Evolutionary conservation across 2,888 invertebrate species (phyloP).

Genomic region (Scrobipalpa costella): DNA sequence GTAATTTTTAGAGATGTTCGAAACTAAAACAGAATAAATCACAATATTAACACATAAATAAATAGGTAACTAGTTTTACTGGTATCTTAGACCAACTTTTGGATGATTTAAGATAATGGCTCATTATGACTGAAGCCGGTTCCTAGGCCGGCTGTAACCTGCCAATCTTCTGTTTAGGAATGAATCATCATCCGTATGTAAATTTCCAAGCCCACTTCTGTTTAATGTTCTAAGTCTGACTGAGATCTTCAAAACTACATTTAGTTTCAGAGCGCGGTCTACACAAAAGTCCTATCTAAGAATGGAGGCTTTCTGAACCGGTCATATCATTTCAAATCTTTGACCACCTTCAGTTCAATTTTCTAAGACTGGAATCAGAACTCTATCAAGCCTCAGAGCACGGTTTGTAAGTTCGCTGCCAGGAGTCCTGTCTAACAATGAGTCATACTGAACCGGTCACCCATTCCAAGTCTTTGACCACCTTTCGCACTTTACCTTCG

Average conservation of each 20-base stretch:
- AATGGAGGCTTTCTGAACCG: conserved; percentile 22
- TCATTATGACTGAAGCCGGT: too few species aligned
- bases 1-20: too few species aligned
- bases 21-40: too few species aligned
- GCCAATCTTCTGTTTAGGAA: too few species aligned
- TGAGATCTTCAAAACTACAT: neutral
- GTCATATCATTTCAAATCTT: neutral
- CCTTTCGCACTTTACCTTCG: conserved; percentile 2
- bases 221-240: too few species aligned
- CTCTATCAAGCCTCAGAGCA: neutral
- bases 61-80: too few species aligned
- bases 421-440: conserved; percentile 27
- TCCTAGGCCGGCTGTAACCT: too few species aligned
- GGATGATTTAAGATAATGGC: too few species aligned
- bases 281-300: conserved; percentile 10
- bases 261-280: neutral
- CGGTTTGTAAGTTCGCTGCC: neutral
- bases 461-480: conserved; percentile 34
- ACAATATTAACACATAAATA: too few species aligned
- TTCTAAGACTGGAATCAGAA: neutral
- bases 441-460: conserved; percentile 30
- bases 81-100: too few species aligned
- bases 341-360: neutral
- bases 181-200: too few species aligned
- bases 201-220: too few species aligned